A percentile compares a stretch with the other conserved stretches of the same genome.
phyloP scores from a whole-genome alignment of 2,113 vertebrate genomes.

The Calidris pygmaea region DNA sequence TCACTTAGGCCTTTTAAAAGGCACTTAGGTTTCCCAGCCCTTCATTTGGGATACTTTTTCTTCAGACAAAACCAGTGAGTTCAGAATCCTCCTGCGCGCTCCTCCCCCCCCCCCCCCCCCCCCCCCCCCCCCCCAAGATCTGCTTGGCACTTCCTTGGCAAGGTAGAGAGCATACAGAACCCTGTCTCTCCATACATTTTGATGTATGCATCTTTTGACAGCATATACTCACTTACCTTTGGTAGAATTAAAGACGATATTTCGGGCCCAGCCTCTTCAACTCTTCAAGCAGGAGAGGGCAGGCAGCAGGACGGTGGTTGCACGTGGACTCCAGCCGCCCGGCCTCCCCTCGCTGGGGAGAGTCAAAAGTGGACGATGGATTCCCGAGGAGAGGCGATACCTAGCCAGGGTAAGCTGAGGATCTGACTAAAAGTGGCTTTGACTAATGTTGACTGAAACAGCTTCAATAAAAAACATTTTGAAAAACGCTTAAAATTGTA shows the following conservation, averaged over 20 bases:
- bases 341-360: background rate
- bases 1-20: background rate
- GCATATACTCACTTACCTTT: background rate
- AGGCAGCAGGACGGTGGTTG: fast-evolving
- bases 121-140: too few relatives aligned
- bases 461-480: background rate
- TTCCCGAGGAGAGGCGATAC: background rate
- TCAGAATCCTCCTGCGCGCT: background rate
- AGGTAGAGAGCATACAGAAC: background rate
- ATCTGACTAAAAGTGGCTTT: background rate
- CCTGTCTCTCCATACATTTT: background rate
- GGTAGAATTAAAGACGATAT: background rate
- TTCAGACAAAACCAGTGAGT: background rate
- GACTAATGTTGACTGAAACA: background rate
- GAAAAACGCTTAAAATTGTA: background rate
- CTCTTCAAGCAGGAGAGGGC: background rate
- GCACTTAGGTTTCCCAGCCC: background rate
- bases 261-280: background rate
- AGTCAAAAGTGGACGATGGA: background rate
- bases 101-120: too few relatives aligned
- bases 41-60: background rate
- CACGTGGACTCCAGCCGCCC: background rate
- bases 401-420: background rate
- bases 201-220: background rate
- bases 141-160: background rate